These are phyloP conservation scores for Agraylea sexmaculata DNA, from an alignment of 1,140 invertebrate genomes.

Conservation along the genomic window DNA sequence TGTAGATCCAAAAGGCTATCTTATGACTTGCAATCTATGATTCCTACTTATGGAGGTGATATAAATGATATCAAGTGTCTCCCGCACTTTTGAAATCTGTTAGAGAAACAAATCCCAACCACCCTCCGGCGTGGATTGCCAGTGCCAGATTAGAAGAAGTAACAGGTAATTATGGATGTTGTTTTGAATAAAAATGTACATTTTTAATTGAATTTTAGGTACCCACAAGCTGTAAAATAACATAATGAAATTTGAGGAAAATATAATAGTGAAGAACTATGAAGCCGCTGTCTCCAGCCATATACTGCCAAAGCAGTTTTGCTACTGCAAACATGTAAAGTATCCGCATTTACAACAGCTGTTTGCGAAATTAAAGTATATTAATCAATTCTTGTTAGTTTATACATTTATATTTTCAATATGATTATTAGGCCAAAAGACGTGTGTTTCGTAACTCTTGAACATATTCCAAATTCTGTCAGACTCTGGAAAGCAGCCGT, in stretches of 20 bases:
- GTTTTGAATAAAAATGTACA: no score
- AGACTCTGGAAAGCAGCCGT: constrained; percentile 97
- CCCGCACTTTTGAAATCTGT: constrained; percentile 89
- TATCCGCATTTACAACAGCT: no score
- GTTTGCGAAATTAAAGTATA: no score
- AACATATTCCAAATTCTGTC: constrained; percentile 97
- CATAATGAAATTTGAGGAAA: no score
- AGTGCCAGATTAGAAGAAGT: constrained; percentile 98
- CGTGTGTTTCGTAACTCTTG: constrained; percentile 87
- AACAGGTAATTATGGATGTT: constrained; percentile 86
- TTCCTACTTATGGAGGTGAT: constrained; percentile 95
- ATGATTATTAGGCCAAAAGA: constrained; percentile 75
- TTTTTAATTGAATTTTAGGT: no score
- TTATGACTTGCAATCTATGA: constrained; percentile 99
- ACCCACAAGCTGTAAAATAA: no score
- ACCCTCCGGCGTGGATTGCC: constrained; percentile 98
- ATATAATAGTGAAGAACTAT: no score
- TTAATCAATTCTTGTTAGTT: no score
- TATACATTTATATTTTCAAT: no score
- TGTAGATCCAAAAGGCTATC: constrained; percentile 97
- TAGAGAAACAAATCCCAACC: constrained; percentile 96
- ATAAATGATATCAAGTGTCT: constrained; percentile 99
- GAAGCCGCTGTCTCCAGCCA: no score
- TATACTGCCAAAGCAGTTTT: no score
- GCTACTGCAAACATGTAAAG: no score